Conservation (phyloP, 2,113 vertebrate genomes). For the Nothobranchius kuhntae region DNA sequence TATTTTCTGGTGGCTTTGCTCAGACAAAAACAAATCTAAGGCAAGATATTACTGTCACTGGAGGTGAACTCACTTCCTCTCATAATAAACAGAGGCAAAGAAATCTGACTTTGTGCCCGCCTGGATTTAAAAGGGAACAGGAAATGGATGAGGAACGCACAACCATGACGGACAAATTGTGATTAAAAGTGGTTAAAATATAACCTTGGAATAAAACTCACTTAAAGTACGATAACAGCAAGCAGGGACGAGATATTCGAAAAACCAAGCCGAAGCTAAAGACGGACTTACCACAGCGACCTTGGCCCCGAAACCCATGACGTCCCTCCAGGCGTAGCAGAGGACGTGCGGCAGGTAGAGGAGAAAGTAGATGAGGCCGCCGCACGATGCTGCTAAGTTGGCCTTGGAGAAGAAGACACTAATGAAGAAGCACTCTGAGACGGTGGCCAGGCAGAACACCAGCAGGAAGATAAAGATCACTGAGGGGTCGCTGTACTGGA, state of each 20-base stretch:
- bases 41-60: conserved; percentile 7
- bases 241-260: conserved; percentile 21
- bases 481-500: conserved; percentile 92
- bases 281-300: conserved; percentile 85
- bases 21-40: conserved; percentile 11
- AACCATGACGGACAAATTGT: conserved; percentile 1
- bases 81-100: conserved; percentile 13
- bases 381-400: conserved; percentile 94
- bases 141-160: background rate
- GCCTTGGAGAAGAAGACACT: conserved; percentile 96
- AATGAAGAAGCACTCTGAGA: conserved; percentile 96
- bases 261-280: conserved; percentile 19
- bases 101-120: conserved; percentile 16
- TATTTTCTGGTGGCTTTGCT: conserved; percentile 16
- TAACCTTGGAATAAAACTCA: conserved; percentile 10
- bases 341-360: conserved; percentile 92
- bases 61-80: conserved; percentile 20
- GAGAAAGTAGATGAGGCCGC: conserved; percentile 94
- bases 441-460: conserved; percentile 88
- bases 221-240: conserved; percentile 17
- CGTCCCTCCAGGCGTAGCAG: conserved; percentile 92
- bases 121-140: conserved; percentile 15
- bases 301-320: conserved; percentile 86
- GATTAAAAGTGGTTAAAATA: conserved; percentile 20
- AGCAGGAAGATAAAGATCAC: conserved; percentile 94